Conservation (phyloP, 2,888 invertebrate species). For the Phalangium opilio region DNA sequence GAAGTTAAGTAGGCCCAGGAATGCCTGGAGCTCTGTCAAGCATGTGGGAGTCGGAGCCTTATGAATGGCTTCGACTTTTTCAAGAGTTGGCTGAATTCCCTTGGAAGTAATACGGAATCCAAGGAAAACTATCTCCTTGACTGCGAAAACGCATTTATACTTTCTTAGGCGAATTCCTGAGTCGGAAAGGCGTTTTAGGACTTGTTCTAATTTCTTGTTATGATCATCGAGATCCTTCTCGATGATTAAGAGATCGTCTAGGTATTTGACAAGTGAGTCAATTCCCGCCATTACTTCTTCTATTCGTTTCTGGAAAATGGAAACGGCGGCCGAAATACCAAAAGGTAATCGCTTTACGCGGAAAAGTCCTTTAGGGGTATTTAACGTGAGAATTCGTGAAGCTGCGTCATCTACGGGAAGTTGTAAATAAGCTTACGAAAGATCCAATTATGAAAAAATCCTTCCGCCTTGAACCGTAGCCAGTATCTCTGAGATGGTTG, state of each 20-base stretch:
- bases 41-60: conserved; percentile 2
- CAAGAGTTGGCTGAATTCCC: conserved; percentile 6
- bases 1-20: conserved; percentile 10
- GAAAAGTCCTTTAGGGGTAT: conserved; percentile 6
- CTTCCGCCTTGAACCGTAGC: conserved; percentile 10
- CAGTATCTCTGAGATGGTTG: conserved; percentile 11
- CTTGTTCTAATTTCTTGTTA: conserved; percentile 1
- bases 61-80: conserved; percentile 14
- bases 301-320: conserved; percentile 28
- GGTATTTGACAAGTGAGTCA: conserved; percentile 9
- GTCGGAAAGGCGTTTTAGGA: conserved; percentile 5
- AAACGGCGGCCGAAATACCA: conserved; percentile 24
- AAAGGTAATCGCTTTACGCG: conserved; percentile 15
- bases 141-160: conserved; percentile 2
- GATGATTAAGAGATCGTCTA: conserved; percentile 16
- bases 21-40: conserved; percentile 1
- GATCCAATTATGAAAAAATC: conserved; percentile 11
- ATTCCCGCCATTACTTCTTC: conserved; percentile 14
- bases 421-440: conserved; percentile 6
- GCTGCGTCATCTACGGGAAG: conserved; percentile 2
- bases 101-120: conserved; percentile 2
- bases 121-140: conserved; percentile 3
- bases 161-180: neutral
- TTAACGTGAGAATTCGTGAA: neutral
- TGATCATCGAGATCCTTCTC: conserved; percentile 7